phyloP scores from a whole-genome alignment of 2,888 invertebrate species.

The Drosophila prostipennis region DNA sequence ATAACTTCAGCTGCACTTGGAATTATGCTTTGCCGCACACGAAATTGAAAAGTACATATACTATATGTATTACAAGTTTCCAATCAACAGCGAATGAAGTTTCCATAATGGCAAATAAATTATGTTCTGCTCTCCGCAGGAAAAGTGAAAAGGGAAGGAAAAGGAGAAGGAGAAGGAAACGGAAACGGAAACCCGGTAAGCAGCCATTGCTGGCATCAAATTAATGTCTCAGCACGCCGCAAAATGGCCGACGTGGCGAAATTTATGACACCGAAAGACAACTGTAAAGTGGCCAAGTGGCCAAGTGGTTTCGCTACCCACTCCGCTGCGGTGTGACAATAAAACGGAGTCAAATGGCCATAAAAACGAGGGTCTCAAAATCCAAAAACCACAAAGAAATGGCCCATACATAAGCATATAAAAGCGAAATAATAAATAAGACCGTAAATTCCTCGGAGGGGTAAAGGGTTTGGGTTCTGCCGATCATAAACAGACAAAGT shows the following conservation, averaged over 20 bases:
- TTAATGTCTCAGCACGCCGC: constrained; percentile 77
- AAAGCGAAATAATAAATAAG: constrained; percentile 79
- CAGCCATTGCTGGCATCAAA: constrained; percentile 60
- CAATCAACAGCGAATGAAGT: constrained; percentile 71
- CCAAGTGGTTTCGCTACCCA: constrained; percentile 42
- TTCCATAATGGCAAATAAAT: constrained; percentile 73
- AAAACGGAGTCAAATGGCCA: constrained; percentile 79
- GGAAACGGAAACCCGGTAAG: constrained; percentile 55
- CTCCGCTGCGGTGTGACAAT: constrained; percentile 72
- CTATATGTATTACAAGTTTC: constrained; percentile 51
- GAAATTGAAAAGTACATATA: constrained; percentile 68
- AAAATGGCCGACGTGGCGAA: constrained; percentile 75
- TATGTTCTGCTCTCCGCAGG: constrained; percentile 46
- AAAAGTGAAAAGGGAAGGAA: constrained; percentile 22
- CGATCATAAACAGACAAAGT: constrained; percentile 41
- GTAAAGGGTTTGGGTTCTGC: constrained; percentile 25
- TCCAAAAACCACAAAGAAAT: constrained; percentile 21
- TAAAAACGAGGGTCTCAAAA: constrained; percentile 62
- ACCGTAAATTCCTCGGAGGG: constrained; percentile 53
- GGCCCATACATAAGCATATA: constrained; percentile 45
- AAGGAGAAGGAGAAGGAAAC: constrained; percentile 35
- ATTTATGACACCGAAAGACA: constrained; percentile 74
- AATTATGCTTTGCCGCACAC: constrained; percentile 47
- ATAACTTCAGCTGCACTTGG: constrained; percentile 73
- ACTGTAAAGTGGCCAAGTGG: constrained; percentile 77